A percentile compares a stretch with the other conserved stretches of the same genome.
These are phyloP conservation scores for Drosophila neonasuta DNA, from an alignment of 2,888 invertebrate genomes.

Conservation along the genomic window DNA sequence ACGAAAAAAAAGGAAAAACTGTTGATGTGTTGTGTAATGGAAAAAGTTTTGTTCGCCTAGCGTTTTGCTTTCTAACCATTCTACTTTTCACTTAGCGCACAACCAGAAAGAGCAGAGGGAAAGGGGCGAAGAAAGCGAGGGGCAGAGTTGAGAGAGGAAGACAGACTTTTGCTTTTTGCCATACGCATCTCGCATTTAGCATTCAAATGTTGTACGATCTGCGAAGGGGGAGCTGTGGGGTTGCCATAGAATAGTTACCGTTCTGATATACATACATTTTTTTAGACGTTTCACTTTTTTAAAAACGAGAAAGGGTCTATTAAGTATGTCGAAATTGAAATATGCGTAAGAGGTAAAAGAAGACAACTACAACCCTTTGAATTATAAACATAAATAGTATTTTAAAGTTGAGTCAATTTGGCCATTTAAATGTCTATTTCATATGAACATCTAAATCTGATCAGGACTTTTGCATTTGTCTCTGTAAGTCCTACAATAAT, in stretches of 20 bases:
- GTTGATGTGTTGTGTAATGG: conserved; percentile 75
- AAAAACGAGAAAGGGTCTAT: too few relatives aligned
- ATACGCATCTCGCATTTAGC: conserved; percentile 48
- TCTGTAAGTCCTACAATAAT: too few relatives aligned
- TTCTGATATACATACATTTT: conserved; percentile 30
- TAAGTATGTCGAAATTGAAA: too few relatives aligned
- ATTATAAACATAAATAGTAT: too few relatives aligned
- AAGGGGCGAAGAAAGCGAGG: neutral
- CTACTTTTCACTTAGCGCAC: conserved; percentile 68
- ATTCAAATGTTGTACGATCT: conserved; percentile 40
- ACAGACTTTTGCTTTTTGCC: conserved; percentile 61
- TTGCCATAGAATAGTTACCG: conserved; percentile 46
- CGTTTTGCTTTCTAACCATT: conserved; percentile 71
- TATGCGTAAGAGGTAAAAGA: too few relatives aligned
- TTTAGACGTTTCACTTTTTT: neutral
- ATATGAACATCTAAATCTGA: too few relatives aligned
- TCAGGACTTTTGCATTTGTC: too few relatives aligned
- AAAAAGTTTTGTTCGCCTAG: conserved; percentile 74
- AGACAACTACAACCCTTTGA: too few relatives aligned
- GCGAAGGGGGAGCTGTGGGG: neutral
- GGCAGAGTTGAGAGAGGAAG: conserved; percentile 15
- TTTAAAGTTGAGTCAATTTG: too few relatives aligned
- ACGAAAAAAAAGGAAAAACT: conserved; percentile 51
- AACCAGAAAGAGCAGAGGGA: neutral
- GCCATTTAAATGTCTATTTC: too few relatives aligned